Conservation (phyloP, 2,888 invertebrate species). For the Coleophora deauratella region DNA sequence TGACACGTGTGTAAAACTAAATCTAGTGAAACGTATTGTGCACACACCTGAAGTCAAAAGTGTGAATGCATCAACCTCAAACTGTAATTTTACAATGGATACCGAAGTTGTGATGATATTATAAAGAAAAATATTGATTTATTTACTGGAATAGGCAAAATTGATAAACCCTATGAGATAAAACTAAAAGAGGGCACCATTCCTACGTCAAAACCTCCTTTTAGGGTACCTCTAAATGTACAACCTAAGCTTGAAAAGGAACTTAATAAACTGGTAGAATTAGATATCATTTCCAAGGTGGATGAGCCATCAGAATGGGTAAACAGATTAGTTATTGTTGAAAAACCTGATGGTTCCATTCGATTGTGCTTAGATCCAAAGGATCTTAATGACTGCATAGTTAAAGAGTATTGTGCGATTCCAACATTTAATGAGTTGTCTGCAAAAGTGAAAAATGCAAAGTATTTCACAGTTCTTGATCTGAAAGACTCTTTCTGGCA, state of each 20-base stretch:
- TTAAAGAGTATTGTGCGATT: conserved; percentile 4
- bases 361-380: conserved; percentile 5
- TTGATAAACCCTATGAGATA: not conserved
- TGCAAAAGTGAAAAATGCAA: not conserved
- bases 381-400: conserved; percentile 5
- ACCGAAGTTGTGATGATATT: too few species aligned
- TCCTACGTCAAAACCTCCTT: not conserved
- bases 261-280: not conserved
- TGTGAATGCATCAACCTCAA: too few species aligned
- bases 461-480: conserved; percentile 5
- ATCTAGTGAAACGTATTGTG: too few species aligned
- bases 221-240: not conserved
- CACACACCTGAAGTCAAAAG: not conserved
- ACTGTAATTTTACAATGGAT: too few species aligned
- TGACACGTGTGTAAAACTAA: too few species aligned
- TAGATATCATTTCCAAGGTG: conserved; percentile 6
- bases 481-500: conserved; percentile 1
- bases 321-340: conserved; percentile 6
- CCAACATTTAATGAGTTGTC: not conserved
- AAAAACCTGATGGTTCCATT: conserved; percentile 3
- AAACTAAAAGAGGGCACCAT: not conserved
- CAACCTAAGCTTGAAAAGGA: not conserved
- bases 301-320: conserved; percentile 7
- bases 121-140: not conserved
- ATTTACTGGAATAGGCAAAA: not conserved